phyloP scores from a whole-genome alignment of 2,113 vertebrate species.

The Tragelaphus strepsiceros region DNA sequence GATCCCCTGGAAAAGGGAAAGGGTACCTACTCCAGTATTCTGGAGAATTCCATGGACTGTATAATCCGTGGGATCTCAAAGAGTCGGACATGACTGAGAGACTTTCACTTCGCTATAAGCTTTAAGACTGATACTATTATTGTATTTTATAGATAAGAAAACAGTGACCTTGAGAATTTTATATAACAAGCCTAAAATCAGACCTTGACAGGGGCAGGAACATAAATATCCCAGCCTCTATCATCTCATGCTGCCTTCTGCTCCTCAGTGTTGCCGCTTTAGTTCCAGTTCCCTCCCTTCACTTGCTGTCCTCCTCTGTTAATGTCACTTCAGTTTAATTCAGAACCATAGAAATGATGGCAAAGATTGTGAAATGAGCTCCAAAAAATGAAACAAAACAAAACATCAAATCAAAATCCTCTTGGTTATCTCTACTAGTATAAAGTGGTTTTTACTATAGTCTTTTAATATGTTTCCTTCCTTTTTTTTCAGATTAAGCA shows the following conservation, averaged over 20 bases:
- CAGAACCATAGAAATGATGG: background rate
- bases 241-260: background rate
- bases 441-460: background rate
- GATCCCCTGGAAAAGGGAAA: background rate
- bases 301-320: background rate
- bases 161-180: background rate
- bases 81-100: background rate
- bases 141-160: background rate
- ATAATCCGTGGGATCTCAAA: background rate
- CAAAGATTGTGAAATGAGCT: background rate
- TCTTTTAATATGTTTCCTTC: background rate
- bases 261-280: background rate
- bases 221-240: background rate
- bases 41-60: background rate
- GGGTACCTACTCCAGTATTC: background rate
- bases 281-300: background rate
- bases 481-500: slow-evolving; percentile 1
- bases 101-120: background rate
- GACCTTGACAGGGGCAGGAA: background rate
- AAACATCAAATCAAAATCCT: background rate
- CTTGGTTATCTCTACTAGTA: background rate
- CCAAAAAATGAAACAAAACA: background rate
- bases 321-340: background rate
- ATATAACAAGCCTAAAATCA: background rate
- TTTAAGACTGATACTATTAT: background rate